Percentiles rank a stretch among this genome's conserved stretches.
phyloP scores from a whole-genome alignment of 2,113 vertebrate genomes.

The Ciconia stormi region DNA sequence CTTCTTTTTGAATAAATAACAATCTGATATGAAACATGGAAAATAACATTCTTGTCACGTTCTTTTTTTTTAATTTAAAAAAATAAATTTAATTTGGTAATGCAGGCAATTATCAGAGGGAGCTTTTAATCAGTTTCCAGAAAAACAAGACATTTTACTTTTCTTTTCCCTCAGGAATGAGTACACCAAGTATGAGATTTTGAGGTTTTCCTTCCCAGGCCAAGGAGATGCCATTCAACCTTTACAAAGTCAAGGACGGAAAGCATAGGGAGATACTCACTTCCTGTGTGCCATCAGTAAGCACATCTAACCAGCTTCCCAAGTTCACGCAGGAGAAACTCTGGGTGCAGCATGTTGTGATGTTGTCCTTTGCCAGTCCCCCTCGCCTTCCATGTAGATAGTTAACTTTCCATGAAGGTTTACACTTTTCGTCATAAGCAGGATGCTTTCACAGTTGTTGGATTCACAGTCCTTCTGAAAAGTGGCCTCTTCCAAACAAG shows the following conservation, averaged over 20 bases:
- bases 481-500: no score
- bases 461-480: no score
- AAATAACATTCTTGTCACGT: not conserved
- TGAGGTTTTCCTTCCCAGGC: not conserved
- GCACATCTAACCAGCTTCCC: not conserved
- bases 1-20: not conserved
- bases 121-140: not conserved
- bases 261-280: not conserved
- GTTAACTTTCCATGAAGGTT: not conserved
- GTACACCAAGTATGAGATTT: not conserved
- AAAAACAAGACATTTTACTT: not conserved
- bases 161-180: not conserved
- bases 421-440: no score
- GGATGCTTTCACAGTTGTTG: no score
- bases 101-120: not conserved
- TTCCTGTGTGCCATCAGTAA: not conserved
- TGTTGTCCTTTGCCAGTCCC: not conserved
- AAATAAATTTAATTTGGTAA: not conserved
- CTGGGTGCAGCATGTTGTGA: accelerated
- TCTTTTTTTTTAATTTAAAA: not conserved
- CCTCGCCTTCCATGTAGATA: not conserved
- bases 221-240: not conserved
- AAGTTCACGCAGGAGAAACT: not conserved
- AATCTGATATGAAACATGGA: not conserved
- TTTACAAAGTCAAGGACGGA: not conserved